Base-by-base conservation (phyloP, 2,888 invertebrate genomes). In the Acleris cristana region DNA sequence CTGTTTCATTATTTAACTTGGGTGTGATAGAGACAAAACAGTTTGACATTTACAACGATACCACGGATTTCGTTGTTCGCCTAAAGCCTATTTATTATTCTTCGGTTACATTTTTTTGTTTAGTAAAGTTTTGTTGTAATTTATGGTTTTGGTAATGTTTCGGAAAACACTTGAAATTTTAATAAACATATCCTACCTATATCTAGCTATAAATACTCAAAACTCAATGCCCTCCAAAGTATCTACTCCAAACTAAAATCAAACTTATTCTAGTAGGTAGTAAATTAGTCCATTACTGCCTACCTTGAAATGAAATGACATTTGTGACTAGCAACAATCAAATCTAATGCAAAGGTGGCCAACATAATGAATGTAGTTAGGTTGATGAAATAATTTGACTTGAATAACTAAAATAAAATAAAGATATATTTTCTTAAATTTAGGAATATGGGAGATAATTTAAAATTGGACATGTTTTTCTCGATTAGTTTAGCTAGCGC, bases 11-110 rank as follows among this genome's bases (percentile, higher is more conserved):
- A 30, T 54, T 58, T 49, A 40, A 16, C 12, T 34, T 40, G 3
- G 18, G 40, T 26, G 23, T 12, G 67, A 67, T 6, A 52, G 62
- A 63, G 63, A 67, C 19, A 19, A 34, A 34, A 26, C 44, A 19
- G 45, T 44, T 30, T 26, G 21, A 23, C 14, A 49, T 19, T 44
- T 40, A 40, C 40, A 14, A 40, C 40, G 40, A 14, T 34, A 49
- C 62, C 51, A 66, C 53, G 58, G 66, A 48, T 62, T 62, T 23
- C 34, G 40, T 48, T 51, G 18, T 53, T 26, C 14, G 34, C 58
- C 44, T 63, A 51, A 56, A 34, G 34, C 40, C 56, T 45, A n/a
- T n/a, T n/a, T n/a, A n/a, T n/a, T n/a, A n/a, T 48, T 48, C 34
- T 10, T 45, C 45, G n/a, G 48, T 48, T 48, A 16, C 5, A n/a